phyloP scores from a whole-genome alignment of 2,888 invertebrate genomes.

The Rhagium mordax region DNA sequence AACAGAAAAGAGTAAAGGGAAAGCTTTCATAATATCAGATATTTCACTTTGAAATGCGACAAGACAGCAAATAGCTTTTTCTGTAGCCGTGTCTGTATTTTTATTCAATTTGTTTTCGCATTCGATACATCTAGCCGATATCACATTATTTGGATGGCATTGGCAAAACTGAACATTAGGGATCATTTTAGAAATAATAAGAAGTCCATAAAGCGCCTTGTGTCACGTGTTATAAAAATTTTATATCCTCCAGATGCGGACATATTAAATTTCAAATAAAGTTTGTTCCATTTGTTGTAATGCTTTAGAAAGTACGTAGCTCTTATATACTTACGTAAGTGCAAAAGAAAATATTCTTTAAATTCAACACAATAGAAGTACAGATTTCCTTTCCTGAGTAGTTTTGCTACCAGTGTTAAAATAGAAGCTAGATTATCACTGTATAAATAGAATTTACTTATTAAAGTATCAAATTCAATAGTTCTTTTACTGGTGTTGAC shows the following conservation, averaged over 20 bases:
- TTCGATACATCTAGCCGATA: conserved; percentile 8
- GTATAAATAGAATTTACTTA: background rate
- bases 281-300: conserved; percentile 21
- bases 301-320: conserved; percentile 6
- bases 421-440: background rate
- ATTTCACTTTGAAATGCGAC: background rate
- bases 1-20: background rate
- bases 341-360: background rate
- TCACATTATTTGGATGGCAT: background rate
- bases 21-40: background rate
- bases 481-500: no score
- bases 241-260: conserved; percentile 30
- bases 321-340: no score
- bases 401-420: background rate
- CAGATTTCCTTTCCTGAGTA: background rate
- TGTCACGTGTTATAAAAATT: conserved; percentile 35
- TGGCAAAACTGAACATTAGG: conserved; percentile 22
- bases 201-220: conserved; percentile 34
- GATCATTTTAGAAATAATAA: conserved; percentile 34
- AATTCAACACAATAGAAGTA: background rate
- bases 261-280: conserved; percentile 33
- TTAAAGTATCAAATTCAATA: background rate
- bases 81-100: background rate
- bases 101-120: conserved; percentile 4
- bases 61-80: background rate